Evolutionary conservation across 2,888 invertebrate species (phyloP), one percentile per base, ranked within the genome.

Genomic region (Operophtera brumata): DNA sequence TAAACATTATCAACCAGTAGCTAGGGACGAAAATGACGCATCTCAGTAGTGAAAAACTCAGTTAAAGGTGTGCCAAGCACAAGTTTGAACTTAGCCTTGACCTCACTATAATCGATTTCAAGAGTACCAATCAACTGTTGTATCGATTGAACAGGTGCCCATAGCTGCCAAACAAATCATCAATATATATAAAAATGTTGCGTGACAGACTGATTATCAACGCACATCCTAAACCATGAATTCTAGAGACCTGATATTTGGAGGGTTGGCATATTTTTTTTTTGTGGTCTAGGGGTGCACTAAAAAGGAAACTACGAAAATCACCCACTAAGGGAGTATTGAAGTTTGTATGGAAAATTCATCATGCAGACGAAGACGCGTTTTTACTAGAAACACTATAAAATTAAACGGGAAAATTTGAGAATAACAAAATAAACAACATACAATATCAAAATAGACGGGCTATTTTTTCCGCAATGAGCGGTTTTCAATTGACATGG

Each of bases 1-100:
- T 82, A 83, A 86, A 85, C 81, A 84, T 71, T 78, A 77, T 77
- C 75, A 70, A 73, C 67, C 73, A 75, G 78, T 73, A 73, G 77
- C 67, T 20, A 20, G 4, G 4, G 62, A 70, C 67, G 66, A 63
- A 62, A 72, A 70, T 85, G 86, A 87, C 86, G 78, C 86, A 86
- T 80, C 73, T 68, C 61, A 66, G 60, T 72, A 71, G 74, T 73
- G 68, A 79, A 78, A 72, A 76, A 76, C 53, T 72, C 67, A 72
- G 70, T 71, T 75, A 79, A 46, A 40, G 83, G 78, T 74, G 83
- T 70, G 84, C 73, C 77, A 60, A 62, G 69, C 35, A 72, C 68
- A 71, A 69, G 65, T 61, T 65, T 69, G 45, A 48, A 52, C 52
- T 44, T 34, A 48, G 61, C 72, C 71, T 71, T 70, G 70, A 70